phyloP scores from a whole-genome alignment of 2,113 vertebrate species.

The Passerina amoena region DNA sequence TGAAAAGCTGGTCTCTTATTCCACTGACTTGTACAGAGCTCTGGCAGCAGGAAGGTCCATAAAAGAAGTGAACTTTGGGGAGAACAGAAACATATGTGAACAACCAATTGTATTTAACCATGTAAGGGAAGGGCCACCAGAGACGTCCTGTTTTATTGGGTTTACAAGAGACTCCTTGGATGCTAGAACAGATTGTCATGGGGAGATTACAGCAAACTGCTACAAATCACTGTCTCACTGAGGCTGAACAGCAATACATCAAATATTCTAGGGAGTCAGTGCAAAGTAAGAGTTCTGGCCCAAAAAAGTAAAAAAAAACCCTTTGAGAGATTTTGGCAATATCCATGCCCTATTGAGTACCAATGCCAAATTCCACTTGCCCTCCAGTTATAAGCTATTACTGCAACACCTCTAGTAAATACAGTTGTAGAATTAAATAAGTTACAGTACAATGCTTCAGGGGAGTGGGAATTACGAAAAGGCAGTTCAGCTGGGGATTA shows the following conservation, averaged over 20 bases:
- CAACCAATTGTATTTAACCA: background rate
- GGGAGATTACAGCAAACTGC: background rate
- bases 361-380: constrained; percentile 6
- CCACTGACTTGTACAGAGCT: background rate
- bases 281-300: background rate
- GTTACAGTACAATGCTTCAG: constrained; percentile 21
- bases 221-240: background rate
- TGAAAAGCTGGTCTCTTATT: background rate
- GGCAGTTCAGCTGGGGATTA: constrained; percentile 37
- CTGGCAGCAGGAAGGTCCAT: background rate
- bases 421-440: constrained; percentile 39
- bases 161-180: background rate
- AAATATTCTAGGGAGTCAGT: background rate
- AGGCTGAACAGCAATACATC: background rate
- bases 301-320: background rate
- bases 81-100: constrained; percentile 4
- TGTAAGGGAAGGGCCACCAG: background rate
- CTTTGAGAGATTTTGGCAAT: background rate
- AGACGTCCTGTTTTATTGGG: background rate
- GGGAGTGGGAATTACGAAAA: constrained; percentile 29
- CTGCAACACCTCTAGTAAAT: constrained; percentile 48
- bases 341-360: background rate
- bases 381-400: constrained; percentile 6
- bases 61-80: background rate
- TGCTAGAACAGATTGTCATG: background rate